Conservation (phyloP, 2,113 vertebrate genomes). For the Caloenas nicobarica region DNA sequence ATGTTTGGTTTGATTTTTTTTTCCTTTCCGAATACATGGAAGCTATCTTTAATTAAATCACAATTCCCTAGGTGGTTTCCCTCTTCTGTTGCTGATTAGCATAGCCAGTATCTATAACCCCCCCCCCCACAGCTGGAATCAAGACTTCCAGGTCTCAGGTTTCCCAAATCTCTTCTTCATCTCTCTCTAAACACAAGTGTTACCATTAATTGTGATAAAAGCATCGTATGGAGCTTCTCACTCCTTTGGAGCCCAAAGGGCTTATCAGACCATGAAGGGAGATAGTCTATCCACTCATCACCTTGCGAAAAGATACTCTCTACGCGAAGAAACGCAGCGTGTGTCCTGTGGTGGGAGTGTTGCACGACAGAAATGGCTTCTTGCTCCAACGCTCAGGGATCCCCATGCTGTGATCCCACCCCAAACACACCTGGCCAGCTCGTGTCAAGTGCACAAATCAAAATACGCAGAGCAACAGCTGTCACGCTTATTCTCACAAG, state of each 20-base stretch:
- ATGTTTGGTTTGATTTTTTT: background rate
- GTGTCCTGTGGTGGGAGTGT: background rate
- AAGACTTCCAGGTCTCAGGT: conserved; percentile 5
- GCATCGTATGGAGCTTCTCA: background rate
- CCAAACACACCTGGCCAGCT: background rate
- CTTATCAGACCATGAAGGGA: background rate
- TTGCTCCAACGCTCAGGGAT: background rate
- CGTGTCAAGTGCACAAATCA: background rate
- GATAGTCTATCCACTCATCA: background rate
- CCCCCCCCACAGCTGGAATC: conserved; percentile 3
- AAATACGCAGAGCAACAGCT: background rate
- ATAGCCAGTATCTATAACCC: conserved; percentile 17
- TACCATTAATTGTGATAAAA: conserved; percentile 7
- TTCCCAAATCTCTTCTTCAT: conserved; percentile 24
- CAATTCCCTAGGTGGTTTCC: conserved; percentile 26
- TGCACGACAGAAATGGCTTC: background rate
- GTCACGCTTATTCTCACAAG: background rate
- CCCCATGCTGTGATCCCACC: background rate
- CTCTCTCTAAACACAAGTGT: conserved; percentile 39
- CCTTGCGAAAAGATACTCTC: background rate
- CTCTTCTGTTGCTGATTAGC: conserved; percentile 50
- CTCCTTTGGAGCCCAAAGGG: background rate
- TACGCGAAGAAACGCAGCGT: fast-evolving
- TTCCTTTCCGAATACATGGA: background rate
- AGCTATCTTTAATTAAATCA: conserved; percentile 71